Conservation (phyloP, 2,888 invertebrate genomes). For the Mesodorylaimus sp. region DNA sequence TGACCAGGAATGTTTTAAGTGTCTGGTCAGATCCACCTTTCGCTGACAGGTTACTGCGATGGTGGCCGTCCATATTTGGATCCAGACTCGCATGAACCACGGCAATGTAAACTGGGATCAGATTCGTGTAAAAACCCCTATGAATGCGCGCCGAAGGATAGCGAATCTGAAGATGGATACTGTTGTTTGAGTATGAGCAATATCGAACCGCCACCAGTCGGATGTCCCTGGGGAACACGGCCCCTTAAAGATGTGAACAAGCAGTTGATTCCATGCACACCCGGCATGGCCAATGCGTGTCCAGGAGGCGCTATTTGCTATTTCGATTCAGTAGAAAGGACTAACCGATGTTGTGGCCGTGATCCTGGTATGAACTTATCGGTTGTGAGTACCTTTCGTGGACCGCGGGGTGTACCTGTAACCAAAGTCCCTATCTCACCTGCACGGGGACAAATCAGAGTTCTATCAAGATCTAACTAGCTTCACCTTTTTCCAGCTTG, state of each 20-base stretch:
- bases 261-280: slow-evolving; percentile 5
- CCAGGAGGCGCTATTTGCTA: slow-evolving; percentile 19
- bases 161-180: neutral
- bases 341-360: slow-evolving; percentile 17
- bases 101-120: too few relatives aligned
- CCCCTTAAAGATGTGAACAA: slow-evolving; percentile 5
- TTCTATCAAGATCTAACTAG: too few relatives aligned
- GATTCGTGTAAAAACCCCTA: neutral
- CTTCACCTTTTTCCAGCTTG: too few relatives aligned
- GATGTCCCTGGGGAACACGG: slow-evolving; percentile 13
- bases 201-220: slow-evolving; percentile 16
- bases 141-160: neutral
- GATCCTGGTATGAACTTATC: slow-evolving; percentile 13
- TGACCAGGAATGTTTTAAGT: too few relatives aligned
- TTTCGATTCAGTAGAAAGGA: slow-evolving; percentile 14
- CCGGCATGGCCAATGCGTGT: slow-evolving; percentile 15
- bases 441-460: too few relatives aligned
- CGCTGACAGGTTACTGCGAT: neutral
- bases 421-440: too few relatives aligned
- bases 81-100: neutral
- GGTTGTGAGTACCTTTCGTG: too few relatives aligned
- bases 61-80: neutral
- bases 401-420: neutral
- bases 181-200: slow-evolving; percentile 11
- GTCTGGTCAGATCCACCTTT: too few relatives aligned